Evolutionary conservation across 2,113 vertebrate genomes (phyloP), one percentile per base, ranked within the genome.

Genomic region (Triplophysa dalaica): DNA sequence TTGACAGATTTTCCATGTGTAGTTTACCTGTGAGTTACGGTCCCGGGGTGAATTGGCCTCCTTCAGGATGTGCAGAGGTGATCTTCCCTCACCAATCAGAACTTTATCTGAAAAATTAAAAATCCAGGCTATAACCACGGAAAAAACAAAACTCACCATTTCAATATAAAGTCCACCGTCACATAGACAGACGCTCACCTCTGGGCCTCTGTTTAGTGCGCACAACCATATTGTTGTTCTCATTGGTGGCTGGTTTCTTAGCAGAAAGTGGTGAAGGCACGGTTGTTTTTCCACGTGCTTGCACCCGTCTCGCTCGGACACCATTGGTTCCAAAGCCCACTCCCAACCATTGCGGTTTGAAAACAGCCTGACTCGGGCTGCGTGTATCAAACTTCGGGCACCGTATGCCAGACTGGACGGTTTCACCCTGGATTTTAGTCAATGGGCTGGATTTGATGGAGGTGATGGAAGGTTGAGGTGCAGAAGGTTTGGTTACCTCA

Each of bases 11-110:
- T 24, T 13, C 9, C 1, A 12, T 9, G 67, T 38, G 17, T 7
- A 5, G 9, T 10, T 10, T 87, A 94, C 93, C 93, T 91, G 93
- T 67, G 86, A 21, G 14, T 62, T 70, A 2, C 84, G 83, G 4
- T 81, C 91, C 68, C 90, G 89, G 0, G 96, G 95, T 0, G 95
- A 96, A 89, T 97, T 98, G 26, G 94, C 93, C 22, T 93, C 94
- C 52, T 86, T 95, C 0, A 98, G 92, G 81, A 95, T 72, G 82
- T 95, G 95, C 84, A 98, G 92, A 0, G 97, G 96, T 2, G 95
- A 96, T 17, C 97, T 94, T 2, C 94, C 85, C 45, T 90, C 86
- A 74, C 83, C 58, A 70, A 81, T 62, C 81, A 82, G 2, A 67
- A 26, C 11, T 5, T 83, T 87, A 85, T 81, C 91, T 91, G 83